A percentile compares a stretch with the other conserved stretches of the same genome.
These are phyloP conservation scores for Neosilurus hyrtlii DNA, from an alignment of 2,797 vertebrate species.

Conservation along the genomic window DNA sequence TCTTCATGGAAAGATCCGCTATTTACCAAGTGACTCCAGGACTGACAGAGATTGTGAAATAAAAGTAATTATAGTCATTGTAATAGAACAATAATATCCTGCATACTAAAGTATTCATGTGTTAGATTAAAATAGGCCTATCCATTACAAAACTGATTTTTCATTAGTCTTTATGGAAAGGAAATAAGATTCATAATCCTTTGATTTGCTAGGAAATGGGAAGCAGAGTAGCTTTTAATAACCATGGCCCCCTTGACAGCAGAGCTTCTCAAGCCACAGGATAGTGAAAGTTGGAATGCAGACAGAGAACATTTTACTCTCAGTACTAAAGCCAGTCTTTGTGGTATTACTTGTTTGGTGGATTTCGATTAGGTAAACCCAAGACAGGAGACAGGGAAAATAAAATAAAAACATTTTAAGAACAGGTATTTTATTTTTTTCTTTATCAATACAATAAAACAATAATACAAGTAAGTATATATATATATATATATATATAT, in stretches of 20 bases:
- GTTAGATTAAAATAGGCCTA: slow-evolving; percentile 81
- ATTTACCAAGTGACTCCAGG: slow-evolving; percentile 74
- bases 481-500: too few species aligned
- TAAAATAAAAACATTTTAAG: too few species aligned
- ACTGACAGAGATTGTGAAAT: slow-evolving; percentile 84
- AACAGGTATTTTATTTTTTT: too few species aligned
- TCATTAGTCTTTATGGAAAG: slow-evolving; percentile 77
- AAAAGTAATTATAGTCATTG: slow-evolving; percentile 84
- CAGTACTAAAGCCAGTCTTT: too few species aligned
- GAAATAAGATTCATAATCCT: slow-evolving; percentile 80
- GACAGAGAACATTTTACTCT: too few species aligned
- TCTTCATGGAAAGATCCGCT: slow-evolving; percentile 63
- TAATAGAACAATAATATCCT: slow-evolving; percentile 87
- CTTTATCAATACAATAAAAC: too few species aligned
- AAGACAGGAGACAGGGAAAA: too few species aligned
- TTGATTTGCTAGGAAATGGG: slow-evolving; percentile 79
- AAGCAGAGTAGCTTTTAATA: slow-evolving; percentile 74
- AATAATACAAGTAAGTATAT: too few species aligned
- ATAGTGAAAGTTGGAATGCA: slow-evolving; percentile 56
- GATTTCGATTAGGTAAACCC: too few species aligned
- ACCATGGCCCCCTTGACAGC: slow-evolving; percentile 69
- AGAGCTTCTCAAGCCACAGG: slow-evolving; percentile 55
- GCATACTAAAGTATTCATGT: slow-evolving; percentile 82
- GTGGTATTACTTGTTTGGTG: too few species aligned
- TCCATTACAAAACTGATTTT: slow-evolving; percentile 81